phyloP scores from a whole-genome alignment of 2,797 vertebrate genomes.

The Salarias fasciatus region DNA sequence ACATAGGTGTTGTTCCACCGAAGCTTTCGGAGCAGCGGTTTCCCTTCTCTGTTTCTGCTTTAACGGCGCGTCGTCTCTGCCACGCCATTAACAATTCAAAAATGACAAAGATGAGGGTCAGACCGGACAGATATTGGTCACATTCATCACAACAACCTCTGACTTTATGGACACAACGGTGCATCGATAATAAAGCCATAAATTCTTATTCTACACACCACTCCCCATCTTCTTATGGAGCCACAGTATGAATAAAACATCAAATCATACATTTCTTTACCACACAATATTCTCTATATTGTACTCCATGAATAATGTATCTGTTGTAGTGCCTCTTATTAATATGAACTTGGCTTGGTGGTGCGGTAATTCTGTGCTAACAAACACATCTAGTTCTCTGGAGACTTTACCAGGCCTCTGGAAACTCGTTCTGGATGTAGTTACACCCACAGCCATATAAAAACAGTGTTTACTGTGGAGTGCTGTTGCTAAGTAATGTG shows the following conservation, averaged over 20 bases:
- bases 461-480: slow-evolving; percentile 14
- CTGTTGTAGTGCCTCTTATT: slow-evolving; percentile 54
- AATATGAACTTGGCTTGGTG: slow-evolving; percentile 49
- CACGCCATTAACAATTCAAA: slow-evolving; percentile 31
- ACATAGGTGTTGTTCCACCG: neutral
- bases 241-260: slow-evolving; percentile 77
- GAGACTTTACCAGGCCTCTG: slow-evolving; percentile 22
- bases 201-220: slow-evolving; percentile 60
- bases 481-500: slow-evolving; percentile 35
- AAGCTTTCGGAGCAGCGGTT: too few relatives aligned
- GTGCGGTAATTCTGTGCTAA: slow-evolving; percentile 59
- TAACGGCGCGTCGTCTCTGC: slow-evolving; percentile 8
- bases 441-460: slow-evolving; percentile 11
- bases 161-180: slow-evolving; percentile 47
- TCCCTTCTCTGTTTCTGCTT: neutral
- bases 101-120: slow-evolving; percentile 38
- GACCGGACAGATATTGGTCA: slow-evolving; percentile 43
- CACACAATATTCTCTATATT: slow-evolving; percentile 66
- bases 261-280: slow-evolving; percentile 64
- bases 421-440: slow-evolving; percentile 23
- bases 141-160: slow-evolving; percentile 62
- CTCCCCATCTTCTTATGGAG: slow-evolving; percentile 55
- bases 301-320: slow-evolving; percentile 72
- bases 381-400: slow-evolving; percentile 44
- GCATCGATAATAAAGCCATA: slow-evolving; percentile 60